phyloP scores from a whole-genome alignment of 2,113 vertebrate genomes.

The Redunca redunca region DNA sequence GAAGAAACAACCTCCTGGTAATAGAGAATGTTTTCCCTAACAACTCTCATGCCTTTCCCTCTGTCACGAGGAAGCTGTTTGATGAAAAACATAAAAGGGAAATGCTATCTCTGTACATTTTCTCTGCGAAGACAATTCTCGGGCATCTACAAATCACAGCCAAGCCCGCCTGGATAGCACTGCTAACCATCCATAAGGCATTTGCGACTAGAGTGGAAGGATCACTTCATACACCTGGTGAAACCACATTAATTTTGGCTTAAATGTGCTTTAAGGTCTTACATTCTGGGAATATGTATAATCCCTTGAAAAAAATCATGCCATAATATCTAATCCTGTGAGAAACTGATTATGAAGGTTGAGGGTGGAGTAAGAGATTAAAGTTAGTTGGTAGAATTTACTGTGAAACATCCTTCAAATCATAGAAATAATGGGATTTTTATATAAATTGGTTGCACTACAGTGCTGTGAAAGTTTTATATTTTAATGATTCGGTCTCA shows the following conservation, averaged over 20 bases:
- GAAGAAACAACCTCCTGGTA: constrained; percentile 21
- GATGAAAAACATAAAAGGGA: constrained; percentile 57
- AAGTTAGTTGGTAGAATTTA: neutral
- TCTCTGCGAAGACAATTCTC: neutral
- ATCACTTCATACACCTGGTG: neutral
- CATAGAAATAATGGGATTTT: neutral
- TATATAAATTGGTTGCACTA: neutral
- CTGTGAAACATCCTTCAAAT: neutral
- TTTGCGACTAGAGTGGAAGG: neutral
- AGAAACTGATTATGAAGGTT: neutral
- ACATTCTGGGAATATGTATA: neutral
- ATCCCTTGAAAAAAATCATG: neutral
- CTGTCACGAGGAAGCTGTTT: constrained; percentile 15
- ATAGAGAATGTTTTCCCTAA: constrained; percentile 32
- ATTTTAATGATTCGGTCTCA: neutral
- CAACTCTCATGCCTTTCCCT: neutral
- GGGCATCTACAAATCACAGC: neutral
- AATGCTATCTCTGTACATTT: constrained; percentile 41
- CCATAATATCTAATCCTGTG: neutral
- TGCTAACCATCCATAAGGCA: neutral
- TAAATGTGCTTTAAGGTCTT: neutral
- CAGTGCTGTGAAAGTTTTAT: neutral
- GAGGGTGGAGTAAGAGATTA: neutral
- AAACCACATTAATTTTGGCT: neutral
- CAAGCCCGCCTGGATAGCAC: neutral